A percentile compares a stretch with the other conserved stretches of the same genome.
These are phyloP conservation scores for Ophonus ardosiacus DNA, from an alignment of 2,888 invertebrate genomes.

Conservation along the genomic window DNA sequence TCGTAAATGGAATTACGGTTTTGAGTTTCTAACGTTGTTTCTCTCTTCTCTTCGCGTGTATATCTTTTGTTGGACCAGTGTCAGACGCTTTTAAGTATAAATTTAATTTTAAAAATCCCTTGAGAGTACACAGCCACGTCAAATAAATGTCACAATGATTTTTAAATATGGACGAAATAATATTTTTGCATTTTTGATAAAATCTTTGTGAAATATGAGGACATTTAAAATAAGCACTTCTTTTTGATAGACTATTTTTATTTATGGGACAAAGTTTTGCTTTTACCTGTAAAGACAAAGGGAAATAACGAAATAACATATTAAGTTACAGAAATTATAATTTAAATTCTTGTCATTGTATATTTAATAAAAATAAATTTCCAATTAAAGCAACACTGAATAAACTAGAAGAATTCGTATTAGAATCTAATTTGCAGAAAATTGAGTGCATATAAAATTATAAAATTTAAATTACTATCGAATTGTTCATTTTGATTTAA, in stretches of 20 bases:
- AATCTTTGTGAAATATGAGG: slow-evolving; percentile 4
- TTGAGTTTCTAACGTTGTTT: slow-evolving; percentile 44
- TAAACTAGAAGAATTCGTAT: neutral
- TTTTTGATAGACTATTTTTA: neutral
- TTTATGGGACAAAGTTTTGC: neutral
- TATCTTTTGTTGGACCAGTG: slow-evolving; percentile 11
- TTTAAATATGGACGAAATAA: slow-evolving; percentile 25
- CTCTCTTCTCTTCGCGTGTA: neutral
- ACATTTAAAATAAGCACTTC: neutral
- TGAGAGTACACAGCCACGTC: slow-evolving; percentile 14
- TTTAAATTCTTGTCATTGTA: too few species aligned
- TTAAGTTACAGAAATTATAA: too few species aligned
- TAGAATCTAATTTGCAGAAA: neutral
- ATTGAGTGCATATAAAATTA: neutral
- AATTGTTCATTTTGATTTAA: neutral
- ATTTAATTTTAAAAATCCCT: slow-evolving; percentile 45
- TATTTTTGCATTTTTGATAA: slow-evolving; percentile 6
- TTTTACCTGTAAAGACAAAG: neutral
- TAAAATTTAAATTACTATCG: neutral
- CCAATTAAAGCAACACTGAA: neutral
- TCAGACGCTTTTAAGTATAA: slow-evolving; percentile 38
- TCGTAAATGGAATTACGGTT: slow-evolving; percentile 49
- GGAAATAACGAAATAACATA: too few species aligned
- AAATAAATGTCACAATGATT: slow-evolving; percentile 38
- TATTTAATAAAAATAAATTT: too few species aligned